phyloP scores from a whole-genome alignment of 2,888 invertebrate species.

The Drosophila incognita region DNA sequence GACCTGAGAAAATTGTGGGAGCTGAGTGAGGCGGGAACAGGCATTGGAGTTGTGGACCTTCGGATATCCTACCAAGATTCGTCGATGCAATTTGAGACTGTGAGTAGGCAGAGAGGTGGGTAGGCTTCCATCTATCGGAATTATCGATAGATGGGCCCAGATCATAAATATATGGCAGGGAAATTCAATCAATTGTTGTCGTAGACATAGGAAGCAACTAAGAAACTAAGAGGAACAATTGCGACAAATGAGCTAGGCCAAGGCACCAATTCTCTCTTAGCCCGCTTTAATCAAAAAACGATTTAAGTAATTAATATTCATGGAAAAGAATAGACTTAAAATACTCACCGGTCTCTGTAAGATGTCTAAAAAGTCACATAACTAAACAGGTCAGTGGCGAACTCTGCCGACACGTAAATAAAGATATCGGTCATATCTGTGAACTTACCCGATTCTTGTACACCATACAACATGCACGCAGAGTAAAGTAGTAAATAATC shows the following conservation, averaged over 20 bases:
- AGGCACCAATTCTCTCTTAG: not conserved
- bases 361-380: not conserved
- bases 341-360: not conserved
- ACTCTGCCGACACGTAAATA: not conserved
- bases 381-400: not conserved
- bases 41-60: not conserved
- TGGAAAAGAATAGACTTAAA: not conserved
- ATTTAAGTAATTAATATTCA: not conserved
- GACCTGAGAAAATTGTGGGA: not conserved
- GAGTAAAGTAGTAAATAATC: constrained; percentile 91
- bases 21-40: not conserved
- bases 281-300: not conserved
- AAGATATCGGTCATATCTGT: not conserved
- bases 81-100: not conserved
- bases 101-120: not conserved
- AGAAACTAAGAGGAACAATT: not conserved
- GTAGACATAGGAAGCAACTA: not conserved
- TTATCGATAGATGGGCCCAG: not conserved
- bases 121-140: not conserved
- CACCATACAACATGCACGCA: constrained; percentile 86
- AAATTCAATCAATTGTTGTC: not conserved
- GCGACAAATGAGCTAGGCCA: not conserved
- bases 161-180: not conserved
- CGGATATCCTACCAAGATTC: not conserved
- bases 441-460: constrained; percentile 83